Conservation (phyloP, 2,797 vertebrate species). For the Acanthurus leucopareius region DNA sequence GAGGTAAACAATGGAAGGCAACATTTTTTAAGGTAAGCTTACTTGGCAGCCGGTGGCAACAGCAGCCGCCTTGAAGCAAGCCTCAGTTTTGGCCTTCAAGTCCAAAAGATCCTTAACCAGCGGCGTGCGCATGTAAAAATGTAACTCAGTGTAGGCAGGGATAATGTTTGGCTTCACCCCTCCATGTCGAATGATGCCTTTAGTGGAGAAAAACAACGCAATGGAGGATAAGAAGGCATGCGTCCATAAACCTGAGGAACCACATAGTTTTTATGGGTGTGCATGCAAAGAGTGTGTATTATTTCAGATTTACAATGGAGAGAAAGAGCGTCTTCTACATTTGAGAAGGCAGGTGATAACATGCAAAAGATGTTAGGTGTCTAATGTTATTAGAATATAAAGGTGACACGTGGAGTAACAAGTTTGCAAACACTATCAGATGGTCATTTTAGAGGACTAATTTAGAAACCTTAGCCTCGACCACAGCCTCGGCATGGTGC, state of each 20-base stretch:
- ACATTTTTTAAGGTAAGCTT: conserved; percentile 66
- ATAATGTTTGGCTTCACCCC: conserved; percentile 93
- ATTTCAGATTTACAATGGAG: background rate
- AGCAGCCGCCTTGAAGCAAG: conserved; percentile 91
- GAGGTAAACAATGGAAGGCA: background rate
- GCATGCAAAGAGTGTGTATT: background rate
- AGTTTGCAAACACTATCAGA: background rate
- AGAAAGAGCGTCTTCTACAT: background rate
- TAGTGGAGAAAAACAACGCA: conserved; percentile 4
- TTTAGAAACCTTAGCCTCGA: background rate
- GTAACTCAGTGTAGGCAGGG: conserved; percentile 89
- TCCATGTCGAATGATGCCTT: conserved; percentile 93
- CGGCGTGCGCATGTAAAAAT: conserved; percentile 90
- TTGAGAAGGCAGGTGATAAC: background rate
- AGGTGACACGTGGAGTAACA: background rate
- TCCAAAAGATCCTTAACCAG: conserved; percentile 85
- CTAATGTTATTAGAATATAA: no score
- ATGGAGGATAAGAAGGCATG: background rate
- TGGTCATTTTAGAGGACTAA: background rate
- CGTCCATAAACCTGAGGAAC: background rate
- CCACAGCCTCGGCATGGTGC: no score
- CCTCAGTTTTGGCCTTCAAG: conserved; percentile 89
- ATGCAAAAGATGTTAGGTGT: no score
- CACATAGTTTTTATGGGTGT: background rate
- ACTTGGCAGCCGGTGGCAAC: conserved; percentile 91